A percentile compares a stretch with the other conserved stretches of the same genome.
phyloP scores from a whole-genome alignment of 2,113 vertebrate genomes.

The Muscicapa adusta region DNA sequence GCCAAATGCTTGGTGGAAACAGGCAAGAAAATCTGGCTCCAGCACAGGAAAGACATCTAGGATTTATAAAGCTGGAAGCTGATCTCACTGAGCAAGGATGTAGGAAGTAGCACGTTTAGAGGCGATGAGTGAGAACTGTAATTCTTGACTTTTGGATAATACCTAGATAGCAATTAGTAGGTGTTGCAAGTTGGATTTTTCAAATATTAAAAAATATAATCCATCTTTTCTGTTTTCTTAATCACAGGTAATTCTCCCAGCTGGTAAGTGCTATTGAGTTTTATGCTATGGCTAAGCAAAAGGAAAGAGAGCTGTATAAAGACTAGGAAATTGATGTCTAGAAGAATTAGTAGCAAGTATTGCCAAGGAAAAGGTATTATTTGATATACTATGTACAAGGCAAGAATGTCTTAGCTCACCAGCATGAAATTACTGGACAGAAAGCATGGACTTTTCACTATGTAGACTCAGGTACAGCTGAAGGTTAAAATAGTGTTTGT shows the following conservation, averaged over 20 bases:
- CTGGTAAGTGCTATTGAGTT: conserved; percentile 29
- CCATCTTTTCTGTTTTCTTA: conserved; percentile 9
- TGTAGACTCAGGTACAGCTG: background rate
- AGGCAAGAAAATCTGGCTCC: background rate
- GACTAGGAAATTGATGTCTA: background rate
- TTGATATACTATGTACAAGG: background rate
- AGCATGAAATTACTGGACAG: background rate
- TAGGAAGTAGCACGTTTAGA: background rate
- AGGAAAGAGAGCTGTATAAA: conserved; percentile 5
- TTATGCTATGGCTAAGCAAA: conserved; percentile 24
- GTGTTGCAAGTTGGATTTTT: conserved; percentile 9
- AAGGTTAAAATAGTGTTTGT: background rate
- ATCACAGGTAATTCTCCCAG: conserved; percentile 25
- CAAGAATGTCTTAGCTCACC: background rate
- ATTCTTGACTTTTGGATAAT: conserved; percentile 8
- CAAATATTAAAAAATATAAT: conserved; percentile 37
- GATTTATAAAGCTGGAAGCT: background rate
- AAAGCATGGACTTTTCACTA: background rate
- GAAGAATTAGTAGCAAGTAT: background rate
- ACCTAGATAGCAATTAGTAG: background rate
- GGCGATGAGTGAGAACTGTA: background rate
- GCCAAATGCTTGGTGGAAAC: background rate
- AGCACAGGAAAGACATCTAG: background rate
- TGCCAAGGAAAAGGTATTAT: background rate
- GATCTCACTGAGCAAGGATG: background rate